phyloP scores from a whole-genome alignment of 2,888 invertebrate species.

The Silvanus unidentatus region DNA sequence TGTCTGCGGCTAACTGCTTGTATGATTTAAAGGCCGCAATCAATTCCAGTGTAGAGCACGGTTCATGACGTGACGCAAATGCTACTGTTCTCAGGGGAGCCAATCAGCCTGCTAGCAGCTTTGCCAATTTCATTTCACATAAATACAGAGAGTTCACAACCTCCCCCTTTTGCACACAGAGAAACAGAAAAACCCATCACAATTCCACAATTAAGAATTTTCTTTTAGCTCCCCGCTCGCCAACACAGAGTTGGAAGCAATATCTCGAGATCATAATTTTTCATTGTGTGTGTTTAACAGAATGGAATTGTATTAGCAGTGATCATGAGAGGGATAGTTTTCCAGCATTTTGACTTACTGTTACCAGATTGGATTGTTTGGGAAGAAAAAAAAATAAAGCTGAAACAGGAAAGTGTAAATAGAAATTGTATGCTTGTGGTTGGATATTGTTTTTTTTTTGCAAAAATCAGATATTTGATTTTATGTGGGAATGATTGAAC shows the following conservation, averaged over 20 bases:
- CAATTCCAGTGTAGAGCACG: conserved; percentile 30
- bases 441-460: too few relatives aligned
- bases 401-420: too few relatives aligned
- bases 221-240: conserved; percentile 16
- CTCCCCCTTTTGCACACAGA: not conserved
- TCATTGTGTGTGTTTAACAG: not conserved
- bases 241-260: not conserved
- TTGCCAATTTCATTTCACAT: conserved; percentile 26
- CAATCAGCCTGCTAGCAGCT: conserved; percentile 33
- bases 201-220: conserved; percentile 26
- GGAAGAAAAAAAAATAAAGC: too few relatives aligned
- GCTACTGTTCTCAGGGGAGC: conserved; percentile 39
- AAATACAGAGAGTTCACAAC: conserved; percentile 15
- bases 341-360: too few relatives aligned
- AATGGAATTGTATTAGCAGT: too few relatives aligned
- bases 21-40: conserved; percentile 39
- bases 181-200: conserved; percentile 14
- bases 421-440: too few relatives aligned
- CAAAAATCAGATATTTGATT: too few relatives aligned
- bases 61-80: conserved; percentile 39
- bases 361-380: too few relatives aligned
- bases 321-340: too few relatives aligned
- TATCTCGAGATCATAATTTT: conserved; percentile 8
- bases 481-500: too few relatives aligned
- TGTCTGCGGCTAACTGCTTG: conserved; percentile 38